A percentile compares a stretch with the other conserved stretches of the same genome.
These are phyloP conservation scores for Volucella inanis DNA, from an alignment of 2,888 invertebrate genomes.

Conservation along the genomic window DNA sequence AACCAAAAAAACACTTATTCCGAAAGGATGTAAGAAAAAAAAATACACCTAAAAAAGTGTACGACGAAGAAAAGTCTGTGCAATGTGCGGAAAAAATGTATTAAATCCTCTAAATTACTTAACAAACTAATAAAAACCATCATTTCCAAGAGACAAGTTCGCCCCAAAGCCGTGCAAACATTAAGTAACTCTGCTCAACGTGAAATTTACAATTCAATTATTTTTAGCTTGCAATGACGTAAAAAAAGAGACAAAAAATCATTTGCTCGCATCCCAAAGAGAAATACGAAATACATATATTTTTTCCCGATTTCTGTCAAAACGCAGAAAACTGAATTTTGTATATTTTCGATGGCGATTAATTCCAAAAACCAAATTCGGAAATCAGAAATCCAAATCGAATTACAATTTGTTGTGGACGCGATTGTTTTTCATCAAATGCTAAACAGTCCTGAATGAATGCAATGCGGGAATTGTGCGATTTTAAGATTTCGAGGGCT, in stretches of 20 bases:
- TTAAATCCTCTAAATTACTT: slow-evolving; percentile 42
- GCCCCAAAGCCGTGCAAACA: slow-evolving; percentile 36
- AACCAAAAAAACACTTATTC: slow-evolving; percentile 54
- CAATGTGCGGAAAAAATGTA: slow-evolving; percentile 66
- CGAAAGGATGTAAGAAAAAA: slow-evolving; percentile 73
- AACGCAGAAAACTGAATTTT: slow-evolving; percentile 46
- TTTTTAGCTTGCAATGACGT: slow-evolving; percentile 73
- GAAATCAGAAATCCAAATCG: background rate
- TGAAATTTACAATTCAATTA: slow-evolving; percentile 70
- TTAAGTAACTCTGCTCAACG: slow-evolving; percentile 49
- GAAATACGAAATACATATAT: slow-evolving; percentile 67
- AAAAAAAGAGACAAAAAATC: slow-evolving; percentile 74
- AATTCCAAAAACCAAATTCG: slow-evolving; percentile 10
- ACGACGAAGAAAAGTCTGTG: slow-evolving; percentile 72
- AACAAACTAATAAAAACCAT: slow-evolving; percentile 21
- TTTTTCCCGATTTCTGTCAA: slow-evolving; percentile 68
- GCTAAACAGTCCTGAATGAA: slow-evolving; percentile 8
- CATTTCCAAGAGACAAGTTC: slow-evolving; percentile 1
- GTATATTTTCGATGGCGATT: slow-evolving; percentile 35
- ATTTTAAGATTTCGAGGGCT: background rate
- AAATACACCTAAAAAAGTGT: slow-evolving; percentile 56
- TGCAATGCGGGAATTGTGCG: background rate
- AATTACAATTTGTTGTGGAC: slow-evolving; percentile 11
- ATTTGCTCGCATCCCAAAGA: slow-evolving; percentile 59
- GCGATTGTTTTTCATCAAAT: slow-evolving; percentile 5